Evolutionary conservation across 2,113 vertebrate species (phyloP).

Genomic region (Mola mola): DNA sequence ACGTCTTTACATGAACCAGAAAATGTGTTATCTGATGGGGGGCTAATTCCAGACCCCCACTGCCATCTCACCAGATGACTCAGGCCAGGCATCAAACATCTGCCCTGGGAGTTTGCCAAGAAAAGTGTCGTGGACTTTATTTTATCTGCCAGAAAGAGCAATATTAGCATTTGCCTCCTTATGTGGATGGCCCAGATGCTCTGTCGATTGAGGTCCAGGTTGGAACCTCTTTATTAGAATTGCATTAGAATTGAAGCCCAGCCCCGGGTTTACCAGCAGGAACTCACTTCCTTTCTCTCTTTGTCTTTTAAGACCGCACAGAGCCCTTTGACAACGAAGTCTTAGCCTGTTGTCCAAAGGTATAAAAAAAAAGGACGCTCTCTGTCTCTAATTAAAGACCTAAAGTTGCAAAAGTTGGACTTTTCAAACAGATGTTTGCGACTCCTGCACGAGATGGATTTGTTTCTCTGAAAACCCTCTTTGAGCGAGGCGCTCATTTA

Average conservation of each 20-base stretch:
- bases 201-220: conserved; percentile 48
- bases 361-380: conserved; percentile 34
- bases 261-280: neutral
- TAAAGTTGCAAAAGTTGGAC: conserved; percentile 61
- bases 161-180: conserved; percentile 64
- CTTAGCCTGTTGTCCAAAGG: conserved; percentile 46
- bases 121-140: conserved; percentile 65
- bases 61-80: conserved; percentile 32
- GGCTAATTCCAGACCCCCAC: conserved; percentile 77
- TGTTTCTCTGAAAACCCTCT: conserved; percentile 68
- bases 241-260: conserved; percentile 5
- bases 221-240: conserved; percentile 35
- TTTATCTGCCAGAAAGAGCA: conserved; percentile 65
- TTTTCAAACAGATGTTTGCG: conserved; percentile 76
- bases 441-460: conserved; percentile 74
- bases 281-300: conserved; percentile 8
- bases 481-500: conserved; percentile 77
- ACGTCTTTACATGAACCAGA: conserved; percentile 89
- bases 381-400: conserved; percentile 56
- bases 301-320: conserved; percentile 22
- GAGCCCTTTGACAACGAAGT: conserved; percentile 30
- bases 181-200: conserved; percentile 47
- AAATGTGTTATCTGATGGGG: conserved; percentile 89
- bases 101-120: conserved; percentile 62
- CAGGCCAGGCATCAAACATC: conserved; percentile 68